phyloP scores from a whole-genome alignment of 2,888 invertebrate species.

The Trichogramma dendrolimi region DNA sequence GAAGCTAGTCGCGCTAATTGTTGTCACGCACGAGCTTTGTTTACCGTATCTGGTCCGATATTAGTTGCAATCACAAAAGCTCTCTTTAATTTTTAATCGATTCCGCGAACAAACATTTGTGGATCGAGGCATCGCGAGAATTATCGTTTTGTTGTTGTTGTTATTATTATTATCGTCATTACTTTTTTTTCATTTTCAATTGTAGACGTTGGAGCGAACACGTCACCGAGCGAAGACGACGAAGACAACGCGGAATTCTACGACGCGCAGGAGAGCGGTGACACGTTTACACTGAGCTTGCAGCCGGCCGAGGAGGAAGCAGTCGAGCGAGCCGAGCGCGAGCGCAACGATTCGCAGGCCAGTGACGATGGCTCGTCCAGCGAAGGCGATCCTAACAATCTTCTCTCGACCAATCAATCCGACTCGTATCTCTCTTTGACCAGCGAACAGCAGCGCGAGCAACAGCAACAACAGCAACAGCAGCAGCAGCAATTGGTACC shows the following conservation, averaged over 20 bases:
- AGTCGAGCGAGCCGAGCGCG: conserved; percentile 19
- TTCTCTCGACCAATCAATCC: conserved; percentile 34
- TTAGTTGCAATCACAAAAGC: no score
- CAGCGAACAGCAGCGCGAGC: conserved; percentile 33
- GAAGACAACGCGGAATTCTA: conserved; percentile 60
- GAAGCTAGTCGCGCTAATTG: no score
- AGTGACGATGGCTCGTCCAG: conserved; percentile 52
- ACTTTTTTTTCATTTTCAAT: not conserved
- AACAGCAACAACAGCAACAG: conserved; percentile 22
- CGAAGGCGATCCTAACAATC: conserved; percentile 47
- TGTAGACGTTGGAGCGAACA: conserved; percentile 45
- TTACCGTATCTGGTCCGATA: no score
- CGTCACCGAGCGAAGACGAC: conserved; percentile 59
- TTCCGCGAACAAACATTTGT: no score
- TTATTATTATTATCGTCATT: no score
- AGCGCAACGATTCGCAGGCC: conserved; percentile 46
- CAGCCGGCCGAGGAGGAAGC: conserved; percentile 16
- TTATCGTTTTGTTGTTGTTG: no score
- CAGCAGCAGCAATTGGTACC: conserved; percentile 26
- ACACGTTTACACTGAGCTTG: conserved; percentile 48
- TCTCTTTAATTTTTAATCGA: no score
- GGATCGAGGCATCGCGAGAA: no score
- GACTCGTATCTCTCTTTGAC: conserved; percentile 44
- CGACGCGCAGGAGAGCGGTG: conserved; percentile 56
- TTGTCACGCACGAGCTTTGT: no score